Percentiles rank a stretch among this genome's conserved stretches.
Evolutionary conservation across 2,113 vertebrate species (phyloP).

Genomic region (Datnioides undecimradiatus): DNA sequence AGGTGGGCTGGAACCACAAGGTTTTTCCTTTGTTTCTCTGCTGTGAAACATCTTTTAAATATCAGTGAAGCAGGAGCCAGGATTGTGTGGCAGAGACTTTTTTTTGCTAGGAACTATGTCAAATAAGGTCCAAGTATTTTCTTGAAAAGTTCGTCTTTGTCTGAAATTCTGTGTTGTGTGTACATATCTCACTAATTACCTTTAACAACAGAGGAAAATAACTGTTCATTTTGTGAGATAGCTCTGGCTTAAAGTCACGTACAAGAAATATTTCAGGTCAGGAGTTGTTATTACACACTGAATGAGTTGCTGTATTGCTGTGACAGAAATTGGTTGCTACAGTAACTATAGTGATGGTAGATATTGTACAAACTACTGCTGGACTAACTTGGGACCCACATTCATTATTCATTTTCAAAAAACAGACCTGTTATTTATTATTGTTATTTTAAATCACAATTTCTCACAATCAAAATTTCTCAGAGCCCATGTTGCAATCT

Average conservation of each 20-base stretch:
- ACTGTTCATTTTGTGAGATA: neutral
- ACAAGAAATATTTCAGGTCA: neutral
- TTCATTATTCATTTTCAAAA: neutral
- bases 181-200: constrained; percentile 24
- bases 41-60: constrained; percentile 67
- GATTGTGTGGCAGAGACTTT: constrained; percentile 28
- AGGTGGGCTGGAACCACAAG: constrained; percentile 63
- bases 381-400: neutral
- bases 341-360: neutral
- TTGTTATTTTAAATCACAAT: too few species aligned
- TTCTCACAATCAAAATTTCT: neutral
- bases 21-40: constrained; percentile 65
- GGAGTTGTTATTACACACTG: neutral
- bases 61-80: constrained; percentile 43
- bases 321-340: neutral
- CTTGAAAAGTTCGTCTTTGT: constrained; percentile 25
- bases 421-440: neutral
- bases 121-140: constrained; percentile 26
- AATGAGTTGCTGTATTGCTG: neutral
- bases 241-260: neutral
- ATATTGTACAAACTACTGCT: neutral
- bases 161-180: neutral
- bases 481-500: neutral
- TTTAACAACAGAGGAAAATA: constrained; percentile 2
- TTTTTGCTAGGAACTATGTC: constrained; percentile 30